phyloP scores from a whole-genome alignment of 2,113 vertebrate genomes.

The Equus przewalskii region DNA sequence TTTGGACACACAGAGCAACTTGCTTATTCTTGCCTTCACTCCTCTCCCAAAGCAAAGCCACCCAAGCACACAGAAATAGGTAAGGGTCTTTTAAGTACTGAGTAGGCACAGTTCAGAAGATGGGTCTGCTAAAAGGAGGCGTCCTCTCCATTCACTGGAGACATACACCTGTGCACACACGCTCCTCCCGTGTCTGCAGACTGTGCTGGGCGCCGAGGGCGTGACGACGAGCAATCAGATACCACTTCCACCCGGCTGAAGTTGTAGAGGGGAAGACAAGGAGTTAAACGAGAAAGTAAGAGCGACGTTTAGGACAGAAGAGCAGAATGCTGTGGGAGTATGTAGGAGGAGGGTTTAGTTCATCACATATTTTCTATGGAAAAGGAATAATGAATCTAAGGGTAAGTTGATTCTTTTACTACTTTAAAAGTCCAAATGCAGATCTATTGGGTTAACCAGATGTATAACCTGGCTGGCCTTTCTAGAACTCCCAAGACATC shows the following conservation, averaged over 20 bases:
- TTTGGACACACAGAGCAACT: neutral
- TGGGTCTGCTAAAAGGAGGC: neutral
- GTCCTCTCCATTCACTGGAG: neutral
- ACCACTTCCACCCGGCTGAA: too few relatives aligned
- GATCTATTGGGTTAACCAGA: neutral
- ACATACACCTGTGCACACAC: rapidly evolving
- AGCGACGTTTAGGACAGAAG: neutral
- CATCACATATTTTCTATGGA: neutral
- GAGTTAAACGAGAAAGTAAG: neutral
- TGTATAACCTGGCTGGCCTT: neutral
- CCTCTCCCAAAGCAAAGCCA: neutral
- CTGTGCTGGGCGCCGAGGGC: neutral
- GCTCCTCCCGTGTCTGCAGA: neutral
- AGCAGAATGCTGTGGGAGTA: neutral
- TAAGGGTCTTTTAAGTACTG: neutral
- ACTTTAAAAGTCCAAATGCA: neutral
- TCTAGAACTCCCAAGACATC: neutral
- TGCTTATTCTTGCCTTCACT: neutral
- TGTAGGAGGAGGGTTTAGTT: neutral
- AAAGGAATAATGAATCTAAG: neutral
- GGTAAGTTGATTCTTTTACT: neutral
- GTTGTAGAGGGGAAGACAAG: neutral
- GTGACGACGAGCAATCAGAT: too few relatives aligned
- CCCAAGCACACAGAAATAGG: neutral
- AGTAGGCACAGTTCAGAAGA: neutral